Base-by-base conservation (phyloP, 2,113 vertebrate genomes). In the Zingel zingel region DNA sequence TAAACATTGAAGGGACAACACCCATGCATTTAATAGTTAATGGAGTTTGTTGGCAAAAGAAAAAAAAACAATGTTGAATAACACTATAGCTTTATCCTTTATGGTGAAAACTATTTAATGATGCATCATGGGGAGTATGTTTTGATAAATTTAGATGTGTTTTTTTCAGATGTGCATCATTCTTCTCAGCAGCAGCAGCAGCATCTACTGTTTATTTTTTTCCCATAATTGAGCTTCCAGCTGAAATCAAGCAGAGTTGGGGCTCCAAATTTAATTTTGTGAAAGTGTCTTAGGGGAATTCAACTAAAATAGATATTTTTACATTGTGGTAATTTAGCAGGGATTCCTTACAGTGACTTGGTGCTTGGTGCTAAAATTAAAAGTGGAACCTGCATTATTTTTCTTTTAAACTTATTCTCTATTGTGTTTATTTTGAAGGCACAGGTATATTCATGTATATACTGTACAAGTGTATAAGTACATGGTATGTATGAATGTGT, bases 191-290 rank as follows among this genome's bases (percentile, higher is more conserved):
- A 39, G 39, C 8, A 39, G 39, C 65, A 58, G 62, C 7, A 25
- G 63, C 61, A 72, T 82, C 27, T 43, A 16, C 45, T 81, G 45
- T 81, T 83, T 67, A 33, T 74, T 45, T 86, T 69, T 79, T 51
- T 30, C 56, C 51, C 39, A 61, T 43, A 86, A 21, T 12, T 54
- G 16, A 75, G 65, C n/a, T 82, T 69, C 33, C 57, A 23, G 54
- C 62, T 74, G 30, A 65, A 64, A 67, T 70, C 10, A 56, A 48
- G n/a, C 15, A 33, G 47, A n/a, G 36, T 25, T 81, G 59, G 43
- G 56, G 61, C 63, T 88, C 59, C 63, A n/a, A 43, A 81, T 73
- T 57, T 74, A 71, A 71, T 84, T 82, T 70, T 56, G 50, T 51
- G 36, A 84, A 43, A 43, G 43, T 67, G 45, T 74, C 75, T 57